A percentile compares a stretch with the other conserved stretches of the same genome.
These are phyloP conservation scores for Podarcis siculus DNA, from an alignment of 2,797 vertebrate species.

Conservation along the genomic window DNA sequence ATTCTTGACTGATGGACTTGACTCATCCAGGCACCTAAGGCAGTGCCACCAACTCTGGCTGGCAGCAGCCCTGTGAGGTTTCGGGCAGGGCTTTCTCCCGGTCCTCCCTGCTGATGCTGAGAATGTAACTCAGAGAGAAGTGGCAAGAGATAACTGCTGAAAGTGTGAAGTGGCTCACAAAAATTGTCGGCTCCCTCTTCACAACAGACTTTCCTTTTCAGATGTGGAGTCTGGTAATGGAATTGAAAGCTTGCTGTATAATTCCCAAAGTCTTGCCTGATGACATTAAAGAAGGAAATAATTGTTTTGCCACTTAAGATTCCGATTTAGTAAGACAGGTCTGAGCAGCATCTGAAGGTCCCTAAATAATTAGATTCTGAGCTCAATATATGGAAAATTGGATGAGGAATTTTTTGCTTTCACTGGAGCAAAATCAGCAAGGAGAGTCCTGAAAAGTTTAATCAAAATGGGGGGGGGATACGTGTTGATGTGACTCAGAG, in stretches of 20 bases:
- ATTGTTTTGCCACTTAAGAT: slow-evolving; percentile 33
- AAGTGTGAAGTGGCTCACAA: neutral
- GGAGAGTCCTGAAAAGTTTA: neutral
- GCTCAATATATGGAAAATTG: slow-evolving; percentile 3
- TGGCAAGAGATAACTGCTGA: neutral
- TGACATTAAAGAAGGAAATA: slow-evolving; percentile 35
- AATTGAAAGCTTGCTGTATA: slow-evolving; percentile 30
- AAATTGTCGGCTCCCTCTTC: neutral
- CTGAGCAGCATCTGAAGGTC: slow-evolving; percentile 25
- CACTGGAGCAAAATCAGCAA: neutral
- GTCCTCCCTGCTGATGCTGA: too few relatives aligned
- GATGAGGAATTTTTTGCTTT: neutral
- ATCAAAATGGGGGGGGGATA: neutral
- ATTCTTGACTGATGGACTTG: too few relatives aligned
- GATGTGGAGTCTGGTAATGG: slow-evolving; percentile 17
- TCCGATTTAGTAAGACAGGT: slow-evolving; percentile 23
- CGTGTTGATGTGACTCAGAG: neutral
- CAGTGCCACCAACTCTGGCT: too few relatives aligned
- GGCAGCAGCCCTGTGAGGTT: too few relatives aligned
- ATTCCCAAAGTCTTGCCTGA: slow-evolving; percentile 37
- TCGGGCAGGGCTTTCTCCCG: too few relatives aligned
- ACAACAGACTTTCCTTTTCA: neutral
- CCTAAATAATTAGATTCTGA: slow-evolving; percentile 38
- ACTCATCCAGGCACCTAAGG: too few relatives aligned
- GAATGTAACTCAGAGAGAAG: neutral